phyloP scores from a whole-genome alignment of 2,888 invertebrate species.

The Aphrophora alni region DNA sequence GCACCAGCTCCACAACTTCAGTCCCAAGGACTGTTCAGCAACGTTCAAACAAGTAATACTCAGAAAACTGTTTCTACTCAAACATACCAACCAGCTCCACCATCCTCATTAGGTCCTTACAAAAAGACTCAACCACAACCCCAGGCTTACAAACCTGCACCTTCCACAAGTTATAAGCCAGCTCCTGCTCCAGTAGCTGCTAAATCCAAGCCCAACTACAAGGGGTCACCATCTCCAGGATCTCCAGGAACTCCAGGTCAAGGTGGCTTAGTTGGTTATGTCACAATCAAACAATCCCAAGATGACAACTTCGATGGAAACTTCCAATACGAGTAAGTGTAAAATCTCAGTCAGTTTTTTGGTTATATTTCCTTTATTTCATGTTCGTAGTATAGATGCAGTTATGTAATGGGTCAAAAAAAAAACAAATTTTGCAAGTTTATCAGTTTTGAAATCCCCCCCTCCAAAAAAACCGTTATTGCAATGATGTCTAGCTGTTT shows the following conservation, averaged over 20 bases:
- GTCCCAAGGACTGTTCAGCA: neutral
- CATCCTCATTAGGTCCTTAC: neutral
- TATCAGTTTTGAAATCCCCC: too few relatives aligned
- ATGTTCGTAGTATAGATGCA: too few relatives aligned
- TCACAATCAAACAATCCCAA: conserved; percentile 62
- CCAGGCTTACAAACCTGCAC: neutral
- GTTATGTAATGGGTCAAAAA: too few relatives aligned
- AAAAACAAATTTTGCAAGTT: too few relatives aligned
- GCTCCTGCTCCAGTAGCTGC: neutral
- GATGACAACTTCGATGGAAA: conserved; percentile 67
- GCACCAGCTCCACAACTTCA: neutral
- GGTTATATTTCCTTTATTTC: too few relatives aligned
- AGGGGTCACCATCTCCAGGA: neutral
- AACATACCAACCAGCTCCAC: neutral
- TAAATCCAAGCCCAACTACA: neutral
- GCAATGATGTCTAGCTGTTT: too few relatives aligned
- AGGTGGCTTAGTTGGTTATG: conserved; percentile 54
- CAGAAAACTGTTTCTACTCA: neutral
- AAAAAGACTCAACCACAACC: conserved; percentile 3
- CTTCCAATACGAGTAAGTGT: conserved; percentile 66
- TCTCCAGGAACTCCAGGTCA: neutral
- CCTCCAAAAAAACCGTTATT: too few relatives aligned
- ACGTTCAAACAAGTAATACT: neutral
- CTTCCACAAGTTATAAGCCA: too few relatives aligned
- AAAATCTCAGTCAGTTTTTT: too few relatives aligned